Percentiles rank a stretch among this genome's conserved stretches.
These are phyloP conservation scores for Trematocara stigmaticum DNA, from an alignment of 2,113 vertebrate genomes.

Conservation along the genomic window DNA sequence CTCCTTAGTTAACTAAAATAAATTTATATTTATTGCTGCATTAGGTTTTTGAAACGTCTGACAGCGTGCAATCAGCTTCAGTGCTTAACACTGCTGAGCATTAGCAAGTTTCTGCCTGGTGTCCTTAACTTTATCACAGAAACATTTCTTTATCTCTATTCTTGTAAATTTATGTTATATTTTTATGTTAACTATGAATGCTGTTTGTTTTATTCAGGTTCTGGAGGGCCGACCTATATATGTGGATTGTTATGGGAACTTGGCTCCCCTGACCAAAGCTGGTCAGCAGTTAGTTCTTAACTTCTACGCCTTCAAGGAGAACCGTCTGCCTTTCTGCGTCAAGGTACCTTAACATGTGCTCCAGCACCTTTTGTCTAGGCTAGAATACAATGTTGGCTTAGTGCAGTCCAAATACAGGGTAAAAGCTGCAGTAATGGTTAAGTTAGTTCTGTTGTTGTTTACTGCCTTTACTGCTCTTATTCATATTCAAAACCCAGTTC, in stretches of 20 bases:
- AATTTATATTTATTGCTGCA: rapidly evolving
- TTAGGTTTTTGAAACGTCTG: rapidly evolving
- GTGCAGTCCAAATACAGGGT: neutral
- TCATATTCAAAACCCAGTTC: rapidly evolving
- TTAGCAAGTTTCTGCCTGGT: neutral
- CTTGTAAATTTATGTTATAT: rapidly evolving
- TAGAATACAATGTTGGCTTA: neutral
- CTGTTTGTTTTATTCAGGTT: constrained; percentile 72
- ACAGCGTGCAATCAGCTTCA: neutral
- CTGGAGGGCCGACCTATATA: constrained; percentile 94
- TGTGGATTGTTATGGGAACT: constrained; percentile 96
- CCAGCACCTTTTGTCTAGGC: neutral
- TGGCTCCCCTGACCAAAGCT: constrained; percentile 90
- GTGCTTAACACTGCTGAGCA: neutral
- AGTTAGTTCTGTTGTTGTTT: neutral
- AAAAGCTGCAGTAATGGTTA: neutral
- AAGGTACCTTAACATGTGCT: constrained; percentile 78
- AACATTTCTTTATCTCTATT: neutral
- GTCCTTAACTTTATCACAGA: neutral
- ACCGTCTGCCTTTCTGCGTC: constrained; percentile 95
- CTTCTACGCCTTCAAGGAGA: constrained; percentile 99
- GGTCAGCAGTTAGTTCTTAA: constrained; percentile 95
- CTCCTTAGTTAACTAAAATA: neutral
- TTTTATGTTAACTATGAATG: neutral
- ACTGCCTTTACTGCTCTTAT: rapidly evolving